Conservation (phyloP, 2,113 vertebrate genomes). For the Cyphomyrus discorhynchus region DNA sequence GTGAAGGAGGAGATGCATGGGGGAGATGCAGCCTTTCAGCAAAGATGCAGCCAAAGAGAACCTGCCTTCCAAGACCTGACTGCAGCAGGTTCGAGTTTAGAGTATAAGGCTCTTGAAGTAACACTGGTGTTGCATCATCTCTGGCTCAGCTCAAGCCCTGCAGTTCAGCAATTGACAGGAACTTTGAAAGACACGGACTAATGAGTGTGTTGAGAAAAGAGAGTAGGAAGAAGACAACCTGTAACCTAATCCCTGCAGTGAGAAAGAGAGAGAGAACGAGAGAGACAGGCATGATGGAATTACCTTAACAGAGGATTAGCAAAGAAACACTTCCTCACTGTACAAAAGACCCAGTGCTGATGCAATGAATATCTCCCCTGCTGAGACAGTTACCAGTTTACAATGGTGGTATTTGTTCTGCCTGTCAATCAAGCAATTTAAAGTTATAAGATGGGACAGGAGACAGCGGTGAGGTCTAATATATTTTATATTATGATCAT, state of each 20-base stretch:
- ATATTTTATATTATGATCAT: neutral
- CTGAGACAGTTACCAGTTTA: conserved; percentile 6
- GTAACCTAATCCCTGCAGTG: conserved; percentile 11
- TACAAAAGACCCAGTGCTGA: conserved; percentile 3
- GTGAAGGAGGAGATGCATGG: neutral
- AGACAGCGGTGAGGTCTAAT: neutral
- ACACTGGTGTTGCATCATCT: neutral
- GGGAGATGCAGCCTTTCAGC: conserved; percentile 21
- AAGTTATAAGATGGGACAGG: neutral
- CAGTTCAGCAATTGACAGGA: conserved; percentile 7
- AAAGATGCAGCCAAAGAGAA: neutral
- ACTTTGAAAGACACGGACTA: neutral
- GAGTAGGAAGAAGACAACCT: neutral
- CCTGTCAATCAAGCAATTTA: conserved; percentile 9
- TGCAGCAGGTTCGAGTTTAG: neutral
- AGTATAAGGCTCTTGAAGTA: too few species aligned
- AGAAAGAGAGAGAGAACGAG: conserved; percentile 7
- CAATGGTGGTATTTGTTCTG: conserved; percentile 16
- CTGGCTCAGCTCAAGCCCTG: neutral
- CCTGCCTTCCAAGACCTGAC: neutral
- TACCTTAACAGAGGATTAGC: conserved; percentile 1
- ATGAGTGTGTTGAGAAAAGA: neutral
- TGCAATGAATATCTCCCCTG: conserved; percentile 4
- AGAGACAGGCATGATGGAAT: conserved; percentile 1
- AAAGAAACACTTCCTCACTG: conserved; percentile 9